These are phyloP conservation scores for Drosophila austrosaltans DNA, from an alignment of 2,888 invertebrate species.

Conservation along the genomic window DNA sequence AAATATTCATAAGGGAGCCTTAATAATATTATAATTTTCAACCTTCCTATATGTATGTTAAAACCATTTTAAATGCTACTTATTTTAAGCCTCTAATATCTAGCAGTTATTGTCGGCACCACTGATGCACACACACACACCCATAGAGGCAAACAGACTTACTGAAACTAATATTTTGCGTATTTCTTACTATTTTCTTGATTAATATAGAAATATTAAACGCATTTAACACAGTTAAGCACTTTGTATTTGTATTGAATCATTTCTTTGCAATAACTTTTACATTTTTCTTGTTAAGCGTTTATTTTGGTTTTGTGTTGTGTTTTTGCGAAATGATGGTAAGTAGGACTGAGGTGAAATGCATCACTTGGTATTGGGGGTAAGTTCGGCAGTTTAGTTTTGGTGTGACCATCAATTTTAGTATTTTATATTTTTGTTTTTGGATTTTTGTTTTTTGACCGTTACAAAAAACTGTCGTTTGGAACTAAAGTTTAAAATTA, in stretches of 20 bases:
- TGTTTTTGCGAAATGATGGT: constrained; percentile 7
- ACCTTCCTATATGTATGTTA: too few relatives aligned
- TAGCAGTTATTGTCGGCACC: not conserved
- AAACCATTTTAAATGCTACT: not conserved
- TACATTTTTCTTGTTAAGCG: not conserved
- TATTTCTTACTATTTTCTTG: constrained; percentile 1
- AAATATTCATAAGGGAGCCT: not conserved
- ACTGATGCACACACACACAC: not conserved
- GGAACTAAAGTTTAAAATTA: too few relatives aligned
- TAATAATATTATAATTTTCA: not conserved
- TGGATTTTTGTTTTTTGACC: too few relatives aligned
- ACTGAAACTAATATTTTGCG: constrained; percentile 2
- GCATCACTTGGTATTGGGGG: not conserved
- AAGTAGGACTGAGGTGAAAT: not conserved
- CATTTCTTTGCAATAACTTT: constrained; percentile 3
- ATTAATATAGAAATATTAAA: not conserved
- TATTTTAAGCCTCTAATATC: not conserved
- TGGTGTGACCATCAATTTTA: not conserved
- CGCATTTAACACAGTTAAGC: constrained; percentile 1
- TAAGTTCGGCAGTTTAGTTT: not conserved
- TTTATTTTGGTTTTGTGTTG: constrained; percentile 17
- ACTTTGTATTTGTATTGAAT: constrained; percentile 1
- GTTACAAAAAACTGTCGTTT: too few relatives aligned
- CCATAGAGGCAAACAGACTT: not conserved
- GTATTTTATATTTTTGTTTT: not conserved